Evolutionary conservation across 2,888 invertebrate species (phyloP).

Genomic region (Pteria penguin): DNA sequence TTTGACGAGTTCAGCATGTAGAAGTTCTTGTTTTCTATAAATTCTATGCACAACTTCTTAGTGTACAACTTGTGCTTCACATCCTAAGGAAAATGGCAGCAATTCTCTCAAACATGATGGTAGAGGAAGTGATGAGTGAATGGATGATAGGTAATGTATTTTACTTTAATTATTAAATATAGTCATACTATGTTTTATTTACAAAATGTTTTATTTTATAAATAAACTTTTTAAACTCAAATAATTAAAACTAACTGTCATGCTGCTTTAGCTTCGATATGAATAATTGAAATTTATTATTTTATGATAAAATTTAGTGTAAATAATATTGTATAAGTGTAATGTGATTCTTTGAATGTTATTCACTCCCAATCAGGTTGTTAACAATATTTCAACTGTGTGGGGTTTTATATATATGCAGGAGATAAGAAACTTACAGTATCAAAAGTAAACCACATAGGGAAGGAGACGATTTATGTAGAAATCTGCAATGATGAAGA

Average conservation of each 20-base stretch:
- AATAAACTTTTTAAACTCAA: no score
- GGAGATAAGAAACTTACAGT: background rate
- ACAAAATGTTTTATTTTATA: background rate
- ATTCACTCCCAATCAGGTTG: no score
- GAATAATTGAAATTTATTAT: no score
- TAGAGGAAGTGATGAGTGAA: background rate
- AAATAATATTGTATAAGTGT: no score
- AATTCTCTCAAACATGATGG: background rate
- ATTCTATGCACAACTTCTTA: background rate
- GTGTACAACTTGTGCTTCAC: no score
- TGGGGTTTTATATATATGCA: background rate
- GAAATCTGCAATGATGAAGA: background rate
- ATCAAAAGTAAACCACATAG: background rate
- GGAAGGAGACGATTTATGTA: background rate
- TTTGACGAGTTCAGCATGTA: background rate
- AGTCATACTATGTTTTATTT: background rate
- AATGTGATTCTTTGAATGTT: no score
- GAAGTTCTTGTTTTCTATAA: background rate
- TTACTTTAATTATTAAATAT: background rate
- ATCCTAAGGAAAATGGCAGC: background rate
- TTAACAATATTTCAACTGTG: no score
- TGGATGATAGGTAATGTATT: background rate
- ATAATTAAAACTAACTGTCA: no score
- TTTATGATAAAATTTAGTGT: no score
- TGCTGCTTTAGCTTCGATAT: no score